Evolutionary conservation across 2,888 invertebrate genomes (phyloP).

Genomic region (Drosophila kokeensis): DNA sequence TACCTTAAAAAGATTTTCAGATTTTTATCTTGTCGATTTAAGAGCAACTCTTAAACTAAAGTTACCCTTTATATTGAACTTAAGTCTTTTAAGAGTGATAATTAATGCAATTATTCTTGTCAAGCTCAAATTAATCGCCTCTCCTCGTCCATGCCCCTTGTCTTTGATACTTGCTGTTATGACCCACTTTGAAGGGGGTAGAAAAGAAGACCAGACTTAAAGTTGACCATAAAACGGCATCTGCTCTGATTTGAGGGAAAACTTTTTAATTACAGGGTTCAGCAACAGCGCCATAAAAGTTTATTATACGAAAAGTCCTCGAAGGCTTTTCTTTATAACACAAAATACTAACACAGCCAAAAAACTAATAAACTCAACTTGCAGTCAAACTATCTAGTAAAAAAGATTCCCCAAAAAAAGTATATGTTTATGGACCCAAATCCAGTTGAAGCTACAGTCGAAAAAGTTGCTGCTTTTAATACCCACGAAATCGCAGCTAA

Average conservation of each 20-base stretch:
- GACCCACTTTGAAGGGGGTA: slow-evolving; percentile 42
- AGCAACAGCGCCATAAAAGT: slow-evolving; percentile 74
- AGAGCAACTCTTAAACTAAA: not conserved
- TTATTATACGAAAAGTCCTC: slow-evolving; percentile 65
- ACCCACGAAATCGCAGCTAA: slow-evolving; percentile 36
- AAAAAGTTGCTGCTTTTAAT: slow-evolving; percentile 55
- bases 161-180: slow-evolving; percentile 22
- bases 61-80: not conserved
- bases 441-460: slow-evolving; percentile 54
- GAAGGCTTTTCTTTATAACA: slow-evolving; percentile 7
- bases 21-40: not conserved
- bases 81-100: not conserved
- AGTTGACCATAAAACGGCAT: slow-evolving; percentile 34
- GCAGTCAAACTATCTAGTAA: slow-evolving; percentile 45
- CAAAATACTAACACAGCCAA: slow-evolving; percentile 19
- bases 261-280: slow-evolving; percentile 77
- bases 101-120: slow-evolving; percentile 4
- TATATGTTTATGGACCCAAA: slow-evolving; percentile 40
- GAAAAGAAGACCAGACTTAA: slow-evolving; percentile 12
- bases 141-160: not conserved
- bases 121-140: not conserved
- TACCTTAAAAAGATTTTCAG: not conserved
- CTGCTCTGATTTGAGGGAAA: slow-evolving; percentile 56
- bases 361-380: slow-evolving; percentile 65
- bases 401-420: slow-evolving; percentile 2